Conservation (phyloP, 1,140 invertebrate genomes). For the Nephila pilipes region DNA sequence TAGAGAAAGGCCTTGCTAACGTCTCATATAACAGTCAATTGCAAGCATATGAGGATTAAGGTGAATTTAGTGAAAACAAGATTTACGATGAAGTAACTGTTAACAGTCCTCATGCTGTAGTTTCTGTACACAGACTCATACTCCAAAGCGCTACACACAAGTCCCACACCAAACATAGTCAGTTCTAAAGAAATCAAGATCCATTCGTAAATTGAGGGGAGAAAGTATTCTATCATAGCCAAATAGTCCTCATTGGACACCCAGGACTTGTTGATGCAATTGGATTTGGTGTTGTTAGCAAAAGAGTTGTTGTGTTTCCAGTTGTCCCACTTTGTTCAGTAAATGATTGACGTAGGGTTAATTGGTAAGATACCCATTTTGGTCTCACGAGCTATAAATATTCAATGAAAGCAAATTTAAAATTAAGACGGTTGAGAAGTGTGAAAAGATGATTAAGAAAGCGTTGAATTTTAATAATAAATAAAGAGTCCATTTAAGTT, state of each 20-base stretch:
- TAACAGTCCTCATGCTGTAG: conserved; percentile 84
- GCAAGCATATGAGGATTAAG: conserved; percentile 95
- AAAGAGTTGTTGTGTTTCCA: conserved; percentile 9
- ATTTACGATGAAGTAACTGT: conserved; percentile 83
- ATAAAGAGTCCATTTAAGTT: no score
- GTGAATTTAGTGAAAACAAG: conserved; percentile 83
- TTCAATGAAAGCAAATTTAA: neutral
- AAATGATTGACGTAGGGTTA: neutral
- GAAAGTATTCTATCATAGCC: conserved; percentile 85
- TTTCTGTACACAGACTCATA: conserved; percentile 93
- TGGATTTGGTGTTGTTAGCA: neutral
- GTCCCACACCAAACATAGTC: conserved; percentile 90
- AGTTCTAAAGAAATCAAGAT: conserved; percentile 89
- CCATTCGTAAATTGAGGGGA: conserved; percentile 83
- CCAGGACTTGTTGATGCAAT: conserved; percentile 83
- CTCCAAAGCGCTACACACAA: conserved; percentile 93
- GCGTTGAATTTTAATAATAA: no score
- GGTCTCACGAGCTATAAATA: no score
- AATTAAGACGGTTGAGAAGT: no score
- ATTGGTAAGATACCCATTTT: neutral
- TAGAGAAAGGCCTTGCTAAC: conserved; percentile 95
- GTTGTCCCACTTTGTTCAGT: neutral
- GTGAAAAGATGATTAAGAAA: no score
- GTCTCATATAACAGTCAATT: conserved; percentile 94
- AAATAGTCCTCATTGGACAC: conserved; percentile 85